Evolutionary conservation across 2,113 vertebrate genomes (phyloP), one percentile per base, ranked within the genome.

Genomic region (Fulmarus glacialis): DNA sequence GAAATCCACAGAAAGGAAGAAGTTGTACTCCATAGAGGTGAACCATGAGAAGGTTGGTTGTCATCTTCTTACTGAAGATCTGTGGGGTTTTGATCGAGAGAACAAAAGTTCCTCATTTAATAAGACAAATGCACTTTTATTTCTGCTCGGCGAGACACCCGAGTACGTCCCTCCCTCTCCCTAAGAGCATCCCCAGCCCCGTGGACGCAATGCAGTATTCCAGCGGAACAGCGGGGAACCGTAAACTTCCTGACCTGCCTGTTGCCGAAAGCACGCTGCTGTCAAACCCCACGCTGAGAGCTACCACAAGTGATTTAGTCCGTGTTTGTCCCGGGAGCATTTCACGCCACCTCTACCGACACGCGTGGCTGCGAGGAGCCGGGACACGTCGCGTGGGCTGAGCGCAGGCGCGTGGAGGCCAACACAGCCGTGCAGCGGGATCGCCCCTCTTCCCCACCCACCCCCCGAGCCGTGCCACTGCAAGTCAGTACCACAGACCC

Each of bases 311-410:
- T 15, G 45, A 18, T 4, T 27, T 9, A 29, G 22, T 17, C 50
- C 30, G 14, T 6, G 7, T 50, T 30, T 43, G 55, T 32, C 64
- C 50, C 9, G 0, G n/a, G 38, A 59, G 8, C 6, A 0, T 43
- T 77, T 55, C 71, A 47, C 48, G 19, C 24, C 29, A 32, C 32
- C 42, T 21, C 43, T 21, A 14, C 38, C 0, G 1, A 45, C 53
- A n/a, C 16, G 1, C 0, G 3, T 11, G 40, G 45, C 45, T 2
- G 2, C 8, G n/a, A 34, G 2, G 10, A 66, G 30, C 52, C 14
- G 45, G 7, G 58, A 59, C 5, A 2, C 1, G 2, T 4, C 5
- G 22, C 27, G 0, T 0, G 47, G 72, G 40, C 40, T 47, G 40
- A 60, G 75, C 3, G 2, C 5, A 34, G 12, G 27, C 32, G 19